A percentile compares a stretch with the other conserved stretches of the same genome.
Evolutionary conservation across 2,113 vertebrate genomes (phyloP).

Genomic region (Nothobranchius kuhntae): DNA sequence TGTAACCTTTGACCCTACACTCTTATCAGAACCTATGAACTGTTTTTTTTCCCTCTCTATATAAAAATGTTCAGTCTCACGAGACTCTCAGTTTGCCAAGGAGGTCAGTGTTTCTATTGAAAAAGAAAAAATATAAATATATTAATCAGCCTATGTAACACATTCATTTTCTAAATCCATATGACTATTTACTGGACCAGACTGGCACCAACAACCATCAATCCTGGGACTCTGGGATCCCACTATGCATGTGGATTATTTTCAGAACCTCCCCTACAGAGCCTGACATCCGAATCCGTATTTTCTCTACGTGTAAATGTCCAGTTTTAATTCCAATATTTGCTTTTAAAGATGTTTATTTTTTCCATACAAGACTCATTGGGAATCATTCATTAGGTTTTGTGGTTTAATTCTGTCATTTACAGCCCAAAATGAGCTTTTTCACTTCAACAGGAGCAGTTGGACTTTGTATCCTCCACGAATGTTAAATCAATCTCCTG

Average conservation of each 20-base stretch:
- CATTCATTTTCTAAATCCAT: too few relatives aligned
- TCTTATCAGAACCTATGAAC: neutral
- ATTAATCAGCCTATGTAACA: neutral
- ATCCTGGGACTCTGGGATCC: neutral
- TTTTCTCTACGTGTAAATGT: too few relatives aligned
- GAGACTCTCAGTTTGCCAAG: too few relatives aligned
- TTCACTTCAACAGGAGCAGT: slow-evolving; percentile 1
- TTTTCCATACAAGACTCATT: neutral
- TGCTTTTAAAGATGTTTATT: neutral
- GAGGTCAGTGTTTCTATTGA: too few relatives aligned
- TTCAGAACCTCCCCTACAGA: too few relatives aligned
- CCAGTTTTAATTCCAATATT: neutral
- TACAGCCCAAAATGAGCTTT: neutral
- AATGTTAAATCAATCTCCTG: neutral
- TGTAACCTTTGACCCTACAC: neutral
- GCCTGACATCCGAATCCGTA: too few relatives aligned
- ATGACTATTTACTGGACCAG: slow-evolving; percentile 6
- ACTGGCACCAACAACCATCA: neutral
- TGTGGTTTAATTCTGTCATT: neutral
- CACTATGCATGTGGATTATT: neutral
- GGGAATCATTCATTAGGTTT: neutral
- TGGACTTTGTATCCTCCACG: neutral
- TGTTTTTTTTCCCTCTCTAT: too few relatives aligned
- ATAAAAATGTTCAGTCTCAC: too few relatives aligned
- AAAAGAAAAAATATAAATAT: too few relatives aligned